These are phyloP conservation scores for Aradophagus sp. DNA, from an alignment of 1,140 invertebrate genomes.

Conservation along the genomic window DNA sequence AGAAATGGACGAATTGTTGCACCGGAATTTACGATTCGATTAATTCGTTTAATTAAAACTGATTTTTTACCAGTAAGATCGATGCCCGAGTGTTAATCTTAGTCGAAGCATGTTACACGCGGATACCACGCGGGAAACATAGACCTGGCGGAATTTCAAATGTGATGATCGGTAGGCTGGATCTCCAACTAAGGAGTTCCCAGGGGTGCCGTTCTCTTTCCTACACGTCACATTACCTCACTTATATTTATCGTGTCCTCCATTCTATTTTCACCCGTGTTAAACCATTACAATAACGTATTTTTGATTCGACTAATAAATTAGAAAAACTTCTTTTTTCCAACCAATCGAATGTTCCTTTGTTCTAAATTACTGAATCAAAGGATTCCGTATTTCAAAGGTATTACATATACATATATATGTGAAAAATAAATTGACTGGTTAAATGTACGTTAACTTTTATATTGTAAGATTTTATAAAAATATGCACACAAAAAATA, in stretches of 20 bases:
- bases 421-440: no score
- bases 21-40: no score
- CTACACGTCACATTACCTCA: constrained; percentile 55
- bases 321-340: not conserved
- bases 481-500: no score
- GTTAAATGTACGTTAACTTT: no score
- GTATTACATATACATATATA: no score
- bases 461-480: no score
- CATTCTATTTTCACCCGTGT: constrained; percentile 22
- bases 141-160: constrained; percentile 55
- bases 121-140: constrained; percentile 43
- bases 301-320: not conserved
- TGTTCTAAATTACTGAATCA: no score
- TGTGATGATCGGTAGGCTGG: constrained; percentile 56
- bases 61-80: constrained; percentile 32
- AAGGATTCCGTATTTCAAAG: no score
- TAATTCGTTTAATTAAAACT: constrained; percentile 2
- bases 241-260: constrained; percentile 43
- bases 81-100: constrained; percentile 54
- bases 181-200: constrained; percentile 62
- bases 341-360: no score
- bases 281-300: constrained; percentile 20
- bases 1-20: no score
- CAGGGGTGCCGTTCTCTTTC: constrained; percentile 56
- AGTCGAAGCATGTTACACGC: constrained; percentile 44